These are phyloP conservation scores for Brachyalestes nurse DNA, from an alignment of 2,797 vertebrate species.

Conservation along the genomic window DNA sequence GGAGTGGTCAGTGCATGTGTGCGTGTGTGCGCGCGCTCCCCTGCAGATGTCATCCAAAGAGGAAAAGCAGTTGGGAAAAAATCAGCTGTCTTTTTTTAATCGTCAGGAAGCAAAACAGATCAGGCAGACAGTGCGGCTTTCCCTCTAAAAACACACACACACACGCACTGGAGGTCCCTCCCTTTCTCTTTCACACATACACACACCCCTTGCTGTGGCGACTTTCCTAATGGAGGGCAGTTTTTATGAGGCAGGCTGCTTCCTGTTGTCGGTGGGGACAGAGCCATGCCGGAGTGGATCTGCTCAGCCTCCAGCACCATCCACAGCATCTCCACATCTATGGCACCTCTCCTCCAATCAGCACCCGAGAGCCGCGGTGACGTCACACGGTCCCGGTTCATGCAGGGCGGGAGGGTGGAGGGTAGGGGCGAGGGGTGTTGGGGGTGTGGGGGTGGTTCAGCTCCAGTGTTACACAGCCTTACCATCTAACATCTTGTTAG, in stretches of 20 bases:
- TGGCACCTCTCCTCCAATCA: constrained; percentile 77
- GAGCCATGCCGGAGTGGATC: constrained; percentile 74
- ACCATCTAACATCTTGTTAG: not conserved
- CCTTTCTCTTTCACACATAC: constrained; percentile 63
- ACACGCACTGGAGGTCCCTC: constrained; percentile 52
- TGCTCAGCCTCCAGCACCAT: constrained; percentile 73
- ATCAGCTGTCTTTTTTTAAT: constrained; percentile 63
- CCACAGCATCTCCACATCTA: constrained; percentile 72
- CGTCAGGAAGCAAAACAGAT: constrained; percentile 76
- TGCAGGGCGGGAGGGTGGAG: constrained; percentile 8
- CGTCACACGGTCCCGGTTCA: constrained; percentile 71
- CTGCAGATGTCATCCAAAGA: constrained; percentile 68
- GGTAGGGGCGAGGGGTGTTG: not conserved
- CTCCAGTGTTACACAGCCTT: constrained; percentile 40
- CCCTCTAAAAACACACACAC: constrained; percentile 63
- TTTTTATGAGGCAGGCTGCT: constrained; percentile 68
- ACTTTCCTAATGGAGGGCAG: constrained; percentile 61
- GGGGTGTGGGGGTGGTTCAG: constrained; percentile 37
- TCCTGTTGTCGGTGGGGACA: constrained; percentile 69
- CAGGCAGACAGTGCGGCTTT: constrained; percentile 67
- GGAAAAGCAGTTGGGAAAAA: constrained; percentile 59
- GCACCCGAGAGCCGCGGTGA: constrained; percentile 68
- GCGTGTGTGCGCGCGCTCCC: constrained; percentile 6
- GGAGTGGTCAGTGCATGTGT: constrained; percentile 54
- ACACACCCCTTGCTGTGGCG: constrained; percentile 53